Base-by-base conservation (phyloP, 2,888 invertebrate species). In the Heliconius ismenius region DNA sequence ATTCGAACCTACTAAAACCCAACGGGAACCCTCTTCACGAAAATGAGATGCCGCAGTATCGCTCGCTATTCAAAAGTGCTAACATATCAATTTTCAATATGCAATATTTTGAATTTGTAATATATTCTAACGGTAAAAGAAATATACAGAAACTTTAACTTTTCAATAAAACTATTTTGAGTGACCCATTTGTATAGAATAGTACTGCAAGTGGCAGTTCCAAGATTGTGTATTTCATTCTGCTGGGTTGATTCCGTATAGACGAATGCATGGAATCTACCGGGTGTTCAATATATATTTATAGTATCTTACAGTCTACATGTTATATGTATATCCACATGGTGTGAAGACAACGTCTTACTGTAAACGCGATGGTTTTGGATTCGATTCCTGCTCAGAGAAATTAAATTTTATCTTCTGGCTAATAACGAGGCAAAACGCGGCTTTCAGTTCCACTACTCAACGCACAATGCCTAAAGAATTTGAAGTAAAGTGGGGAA, bases 191-290 rank as follows among this genome's bases (percentile, higher is more conserved):
- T 70, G 58, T 36, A 54, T 32, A 15, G 54, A n/a, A 58, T 15
- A n/a, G 9, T n/a, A 15, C 13, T 70, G 58, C 70, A 24, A 58
- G 32, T 70, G 70, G 58, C 70, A 32, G 70, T 4, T 70, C 28
- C 70, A 58, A 58, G 70, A 70, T 70, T 70, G 32, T 70, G n/a
- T 32, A 36, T 54, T 70, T 58, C 28, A 11, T 58, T 70, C 54
- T 7, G 15, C 32, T 70, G 28, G n/a, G n/a, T 32, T 70, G n/a
- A 9, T 36, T 13, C 39, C 18, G 9, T 43, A 9, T 15, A 13
- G 18, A 39, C 39, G 36, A 24, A 24, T 67, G 39, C 67, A 13
- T 13, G 43, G 18, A 18, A 15, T 24, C 7, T n/a, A 39, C 13
- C 15, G n/a, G 36, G 13, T 24, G 24, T 21, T 36, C 36, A 43